Conservation (phyloP, 2,797 vertebrate species). For the Alfaro cultratus region DNA sequence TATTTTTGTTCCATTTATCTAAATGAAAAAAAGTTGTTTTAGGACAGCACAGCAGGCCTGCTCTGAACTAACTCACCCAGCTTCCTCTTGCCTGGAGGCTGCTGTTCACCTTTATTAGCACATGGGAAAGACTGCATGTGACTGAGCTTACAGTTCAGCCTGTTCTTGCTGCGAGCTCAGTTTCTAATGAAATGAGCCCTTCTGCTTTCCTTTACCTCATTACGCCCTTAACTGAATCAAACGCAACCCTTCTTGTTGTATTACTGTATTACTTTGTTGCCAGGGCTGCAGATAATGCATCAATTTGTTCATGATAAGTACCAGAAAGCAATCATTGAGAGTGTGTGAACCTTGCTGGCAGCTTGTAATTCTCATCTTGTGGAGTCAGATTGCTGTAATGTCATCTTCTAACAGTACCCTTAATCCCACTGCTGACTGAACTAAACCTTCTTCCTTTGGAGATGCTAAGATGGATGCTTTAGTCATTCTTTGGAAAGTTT, state of each 20-base stretch:
- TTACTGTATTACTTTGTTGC: slow-evolving; percentile 32
- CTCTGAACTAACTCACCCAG: neutral
- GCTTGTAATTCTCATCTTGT: slow-evolving; percentile 22
- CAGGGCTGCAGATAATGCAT: slow-evolving; percentile 27
- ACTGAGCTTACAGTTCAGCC: slow-evolving; percentile 14
- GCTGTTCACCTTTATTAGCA: neutral
- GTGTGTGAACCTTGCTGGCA: slow-evolving; percentile 16
- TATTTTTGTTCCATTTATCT: neutral
- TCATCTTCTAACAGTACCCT: neutral
- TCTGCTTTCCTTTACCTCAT: slow-evolving; percentile 45
- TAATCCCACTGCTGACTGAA: slow-evolving; percentile 2
- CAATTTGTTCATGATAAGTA: slow-evolving; percentile 47
- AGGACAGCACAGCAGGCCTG: neutral
- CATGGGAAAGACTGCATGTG: slow-evolving; percentile 23
- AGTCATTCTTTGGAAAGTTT: neutral
- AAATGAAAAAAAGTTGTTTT: neutral
- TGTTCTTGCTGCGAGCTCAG: slow-evolving; percentile 11
- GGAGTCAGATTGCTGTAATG: neutral
- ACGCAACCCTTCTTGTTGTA: slow-evolving; percentile 5
- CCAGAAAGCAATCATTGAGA: slow-evolving; percentile 2
- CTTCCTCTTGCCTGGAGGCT: neutral
- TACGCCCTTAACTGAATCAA: slow-evolving; percentile 21
- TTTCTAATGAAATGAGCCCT: slow-evolving; percentile 41
- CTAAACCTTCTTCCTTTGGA: slow-evolving; percentile 23
- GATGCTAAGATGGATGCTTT: neutral